These are phyloP conservation scores for Sinopyrophorus schimmeli DNA, from an alignment of 2,888 invertebrate genomes.

Conservation along the genomic window DNA sequence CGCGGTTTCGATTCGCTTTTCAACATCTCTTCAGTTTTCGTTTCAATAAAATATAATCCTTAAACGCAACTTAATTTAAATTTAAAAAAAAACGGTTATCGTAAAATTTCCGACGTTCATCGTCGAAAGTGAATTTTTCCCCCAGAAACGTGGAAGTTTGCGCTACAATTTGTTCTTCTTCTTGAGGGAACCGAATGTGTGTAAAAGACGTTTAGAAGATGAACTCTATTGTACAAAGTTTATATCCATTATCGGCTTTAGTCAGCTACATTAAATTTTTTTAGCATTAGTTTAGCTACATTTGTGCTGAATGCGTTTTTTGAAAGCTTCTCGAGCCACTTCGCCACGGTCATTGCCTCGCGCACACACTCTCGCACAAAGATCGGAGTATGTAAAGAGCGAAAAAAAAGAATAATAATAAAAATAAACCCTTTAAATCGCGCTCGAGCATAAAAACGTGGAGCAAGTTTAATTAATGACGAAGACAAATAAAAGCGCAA, in stretches of 20 bases:
- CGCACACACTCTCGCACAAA: not conserved
- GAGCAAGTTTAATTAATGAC: conserved; percentile 21
- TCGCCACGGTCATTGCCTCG: conserved; percentile 1
- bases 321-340: not conserved
- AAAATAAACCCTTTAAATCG: conserved; percentile 5
- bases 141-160: too few species aligned
- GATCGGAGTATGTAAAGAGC: too few species aligned
- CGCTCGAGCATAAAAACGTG: conserved; percentile 4
- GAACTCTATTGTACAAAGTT: conserved; percentile 29
- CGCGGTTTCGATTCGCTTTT: too few species aligned
- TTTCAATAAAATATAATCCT: too few species aligned
- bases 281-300: conserved; percentile 13
- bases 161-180: too few species aligned
- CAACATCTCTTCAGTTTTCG: too few species aligned
- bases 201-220: conserved; percentile 25
- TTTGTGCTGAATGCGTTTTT: conserved; percentile 7
- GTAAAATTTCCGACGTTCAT: too few species aligned
- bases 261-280: conserved; percentile 25
- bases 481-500: conserved; percentile 23
- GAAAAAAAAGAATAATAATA: too few species aligned
- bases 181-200: too few species aligned
- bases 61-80: too few species aligned
- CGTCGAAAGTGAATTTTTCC: too few species aligned
- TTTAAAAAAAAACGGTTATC: too few species aligned
- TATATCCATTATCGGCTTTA: conserved; percentile 30